These are phyloP conservation scores for Oncorhynchus mykiss DNA, from an alignment of 2,113 vertebrate genomes.

Conservation along the genomic window DNA sequence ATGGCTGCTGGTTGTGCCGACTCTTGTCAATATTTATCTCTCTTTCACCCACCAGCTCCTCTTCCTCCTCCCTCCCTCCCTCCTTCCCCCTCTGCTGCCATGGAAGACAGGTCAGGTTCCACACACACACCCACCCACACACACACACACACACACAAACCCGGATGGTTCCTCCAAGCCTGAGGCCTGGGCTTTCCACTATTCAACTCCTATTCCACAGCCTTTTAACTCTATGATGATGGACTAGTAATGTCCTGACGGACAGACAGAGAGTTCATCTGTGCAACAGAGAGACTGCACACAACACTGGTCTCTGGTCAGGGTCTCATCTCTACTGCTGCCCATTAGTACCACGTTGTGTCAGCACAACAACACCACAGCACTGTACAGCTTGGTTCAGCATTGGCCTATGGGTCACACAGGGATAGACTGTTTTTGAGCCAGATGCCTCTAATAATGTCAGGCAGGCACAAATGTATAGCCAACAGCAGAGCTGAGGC, in stretches of 20 bases:
- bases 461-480: not conserved
- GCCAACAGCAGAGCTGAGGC: not conserved
- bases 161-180: too few relatives aligned
- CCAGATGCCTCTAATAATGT: not conserved
- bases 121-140: not conserved
- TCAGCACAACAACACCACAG: too few relatives aligned
- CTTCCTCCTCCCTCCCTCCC: not conserved
- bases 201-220: slow-evolving; percentile 1
- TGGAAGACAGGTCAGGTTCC: slow-evolving; percentile 39
- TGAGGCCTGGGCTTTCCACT: too few relatives aligned
- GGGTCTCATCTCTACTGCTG: too few relatives aligned
- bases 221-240: slow-evolving; percentile 16
- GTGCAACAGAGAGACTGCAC: too few relatives aligned
- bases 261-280: not conserved
- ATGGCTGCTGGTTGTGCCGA: slow-evolving; percentile 1
- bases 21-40: slow-evolving; percentile 30
- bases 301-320: not conserved
- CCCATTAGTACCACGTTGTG: too few relatives aligned
- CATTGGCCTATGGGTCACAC: not conserved
- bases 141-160: not conserved
- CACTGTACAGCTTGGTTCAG: not conserved
- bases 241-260: slow-evolving; percentile 28
- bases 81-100: not conserved
- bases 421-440: not conserved
- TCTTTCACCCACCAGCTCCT: slow-evolving; percentile 9